phyloP scores from a whole-genome alignment of 2,888 invertebrate species.

The Iselma pallidipennis region DNA sequence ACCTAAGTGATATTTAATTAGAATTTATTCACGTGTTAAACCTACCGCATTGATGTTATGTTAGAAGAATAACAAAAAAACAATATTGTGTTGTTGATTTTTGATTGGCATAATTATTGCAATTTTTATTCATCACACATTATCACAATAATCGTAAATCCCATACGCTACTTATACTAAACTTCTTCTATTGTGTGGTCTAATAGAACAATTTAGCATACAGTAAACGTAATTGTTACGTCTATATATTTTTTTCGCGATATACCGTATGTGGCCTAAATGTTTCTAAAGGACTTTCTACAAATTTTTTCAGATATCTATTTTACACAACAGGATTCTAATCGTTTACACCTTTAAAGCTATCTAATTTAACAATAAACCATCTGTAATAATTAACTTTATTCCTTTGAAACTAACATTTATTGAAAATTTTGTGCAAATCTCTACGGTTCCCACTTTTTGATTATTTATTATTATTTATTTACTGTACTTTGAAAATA shows the following conservation, averaged over 20 bases:
- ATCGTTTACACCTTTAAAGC: too few relatives aligned
- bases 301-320: conserved; percentile 11
- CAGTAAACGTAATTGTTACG: conserved; percentile 36
- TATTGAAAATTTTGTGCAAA: too few relatives aligned
- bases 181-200: conserved; percentile 46
- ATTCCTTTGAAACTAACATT: too few relatives aligned
- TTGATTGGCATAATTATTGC: conserved; percentile 49
- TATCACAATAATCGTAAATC: conserved; percentile 47
- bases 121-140: conserved; percentile 50
- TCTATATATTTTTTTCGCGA: conserved; percentile 19
- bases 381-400: too few relatives aligned
- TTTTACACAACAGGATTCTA: not conserved
- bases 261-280: conserved; percentile 28
- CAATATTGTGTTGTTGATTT: conserved; percentile 35
- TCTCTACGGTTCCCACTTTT: not conserved
- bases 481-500: too few relatives aligned
- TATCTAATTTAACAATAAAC: too few relatives aligned
- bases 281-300: conserved; percentile 15
- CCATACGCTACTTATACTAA: conserved; percentile 38
- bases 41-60: conserved; percentile 43
- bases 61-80: conserved; percentile 34
- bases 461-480: not conserved
- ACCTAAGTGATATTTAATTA: conserved; percentile 34
- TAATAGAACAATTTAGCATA: conserved; percentile 44
- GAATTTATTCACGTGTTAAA: conserved; percentile 40